phyloP scores from a whole-genome alignment of 2,888 invertebrate species.

The Pheosia gnoma region DNA sequence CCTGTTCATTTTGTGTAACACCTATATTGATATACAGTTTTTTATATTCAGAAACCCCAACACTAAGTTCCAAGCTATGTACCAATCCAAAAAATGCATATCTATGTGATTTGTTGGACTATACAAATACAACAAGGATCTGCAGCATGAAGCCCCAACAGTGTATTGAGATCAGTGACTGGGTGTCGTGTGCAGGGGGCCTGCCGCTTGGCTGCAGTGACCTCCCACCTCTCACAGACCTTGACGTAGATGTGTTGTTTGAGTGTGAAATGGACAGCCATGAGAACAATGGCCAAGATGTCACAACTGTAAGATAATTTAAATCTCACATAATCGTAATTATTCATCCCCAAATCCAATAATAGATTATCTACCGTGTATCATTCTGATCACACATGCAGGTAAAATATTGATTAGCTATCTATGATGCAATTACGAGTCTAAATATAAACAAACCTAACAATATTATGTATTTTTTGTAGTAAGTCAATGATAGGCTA shows the following conservation, averaged over 20 bases:
- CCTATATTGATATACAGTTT: background rate
- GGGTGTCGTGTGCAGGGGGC: constrained; percentile 74
- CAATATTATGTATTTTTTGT: no score
- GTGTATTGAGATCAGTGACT: constrained; percentile 73
- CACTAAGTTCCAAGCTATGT: constrained; percentile 81
- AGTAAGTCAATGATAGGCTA: no score
- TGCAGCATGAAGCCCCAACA: constrained; percentile 79
- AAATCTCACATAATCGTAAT: no score
- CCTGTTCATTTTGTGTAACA: no score
- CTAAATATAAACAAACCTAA: no score
- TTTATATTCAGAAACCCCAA: constrained; percentile 73
- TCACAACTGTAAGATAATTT: constrained; percentile 54
- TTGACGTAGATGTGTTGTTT: constrained; percentile 73
- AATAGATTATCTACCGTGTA: no score
- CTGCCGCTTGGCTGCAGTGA: constrained; percentile 70
- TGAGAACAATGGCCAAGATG: constrained; percentile 57
- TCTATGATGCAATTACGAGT: no score
- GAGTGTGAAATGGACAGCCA: constrained; percentile 80
- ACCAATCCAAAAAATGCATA: constrained; percentile 82
- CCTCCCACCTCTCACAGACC: constrained; percentile 57
- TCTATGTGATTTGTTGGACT: constrained; percentile 85
- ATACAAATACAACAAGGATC: constrained; percentile 75
- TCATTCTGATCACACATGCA: no score
- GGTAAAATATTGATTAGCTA: no score
- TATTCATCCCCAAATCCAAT: no score